Evolutionary conservation across 2,113 vertebrate species (phyloP), one percentile per base, ranked within the genome.

Genomic region (Passerina amoena): DNA sequence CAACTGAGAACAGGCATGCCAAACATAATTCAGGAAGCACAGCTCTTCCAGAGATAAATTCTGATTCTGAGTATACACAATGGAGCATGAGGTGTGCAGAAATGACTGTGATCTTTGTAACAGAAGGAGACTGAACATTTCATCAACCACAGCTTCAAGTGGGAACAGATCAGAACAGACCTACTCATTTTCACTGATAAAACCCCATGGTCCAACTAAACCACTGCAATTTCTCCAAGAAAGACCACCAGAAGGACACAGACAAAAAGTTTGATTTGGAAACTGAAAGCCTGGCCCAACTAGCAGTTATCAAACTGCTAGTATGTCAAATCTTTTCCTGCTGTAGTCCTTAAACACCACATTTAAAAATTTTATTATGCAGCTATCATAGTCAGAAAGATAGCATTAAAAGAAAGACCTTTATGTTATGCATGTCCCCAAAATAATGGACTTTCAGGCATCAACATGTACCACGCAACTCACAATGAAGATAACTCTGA

Each of bases 11-110:
- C 6, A 88, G 35, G 33, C 54, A 77, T 75, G 86, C 80, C 94
- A 96, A 82, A 73, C 60, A 88, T 44, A 88, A 90, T 31, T 86
- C 73, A 93, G 59, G 50, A 88, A 94, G 54, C 25, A 80, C 16
- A 88, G 42, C 35, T 70, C 79, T 88, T 88, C 79, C 92, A 96
- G 92, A 91, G 44, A 87, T 59, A 86, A 90, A 83, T 88, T 93
- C 86, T 53, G 73, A 47, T 86, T 92, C 79, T 86, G 40, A 88
- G 27, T 50, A 5, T 69, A 61, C 57, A 65, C 3, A 15, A 82
- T 88, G 45, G 63, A 90, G 42, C 42, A 53, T 28, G 60, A 94
- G 68, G 66, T 94, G 79, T 88, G 88, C 59, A 94, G 88, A 92
- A 88, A 66, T 66, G 31, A 63, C 70, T 79, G 40, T 68, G 63